Evolutionary conservation across 2,888 invertebrate genomes (phyloP).

Genomic region (Ypsolopha scabrella): DNA sequence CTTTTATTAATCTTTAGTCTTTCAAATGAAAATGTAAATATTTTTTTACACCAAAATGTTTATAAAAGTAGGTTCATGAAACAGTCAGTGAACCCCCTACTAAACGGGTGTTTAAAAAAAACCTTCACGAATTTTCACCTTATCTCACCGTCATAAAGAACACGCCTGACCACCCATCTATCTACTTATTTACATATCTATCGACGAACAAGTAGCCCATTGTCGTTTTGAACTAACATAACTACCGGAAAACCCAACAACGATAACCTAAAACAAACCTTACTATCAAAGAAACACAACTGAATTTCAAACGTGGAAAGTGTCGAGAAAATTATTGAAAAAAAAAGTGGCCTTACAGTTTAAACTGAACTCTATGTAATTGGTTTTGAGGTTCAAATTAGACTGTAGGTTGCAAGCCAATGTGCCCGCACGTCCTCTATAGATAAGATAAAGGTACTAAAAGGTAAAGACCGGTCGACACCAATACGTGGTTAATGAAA

Average conservation of each 20-base stretch:
- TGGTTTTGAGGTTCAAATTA: slow-evolving; percentile 18
- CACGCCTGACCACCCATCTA: slow-evolving; percentile 50
- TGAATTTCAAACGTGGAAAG: slow-evolving; percentile 9
- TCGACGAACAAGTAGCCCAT: slow-evolving; percentile 59
- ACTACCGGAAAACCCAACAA: slow-evolving; percentile 46
- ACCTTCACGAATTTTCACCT: too few species aligned
- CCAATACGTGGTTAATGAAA: slow-evolving; percentile 56
- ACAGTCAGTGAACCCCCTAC: too few species aligned
- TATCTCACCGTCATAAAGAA: too few species aligned
- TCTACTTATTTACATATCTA: slow-evolving; percentile 65
- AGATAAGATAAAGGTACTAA: slow-evolving; percentile 60
- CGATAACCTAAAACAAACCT: slow-evolving; percentile 21
- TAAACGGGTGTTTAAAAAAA: too few species aligned
- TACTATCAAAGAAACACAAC: slow-evolving; percentile 9
- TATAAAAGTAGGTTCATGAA: too few species aligned
- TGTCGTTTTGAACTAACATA: slow-evolving; percentile 36
- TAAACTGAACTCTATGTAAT: slow-evolving; percentile 4
- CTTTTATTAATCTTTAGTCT: too few species aligned
- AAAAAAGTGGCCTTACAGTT: slow-evolving; percentile 15
- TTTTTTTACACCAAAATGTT: too few species aligned
- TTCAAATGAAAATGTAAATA: too few species aligned
- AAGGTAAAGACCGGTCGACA: slow-evolving; percentile 45
- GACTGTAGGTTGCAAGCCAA: slow-evolving; percentile 35
- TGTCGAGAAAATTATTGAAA: slow-evolving; percentile 32
- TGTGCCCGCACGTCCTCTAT: slow-evolving; percentile 69